Evolutionary conservation across 1,140 invertebrate genomes (phyloP).

Genomic region (Bombus superbus): DNA sequence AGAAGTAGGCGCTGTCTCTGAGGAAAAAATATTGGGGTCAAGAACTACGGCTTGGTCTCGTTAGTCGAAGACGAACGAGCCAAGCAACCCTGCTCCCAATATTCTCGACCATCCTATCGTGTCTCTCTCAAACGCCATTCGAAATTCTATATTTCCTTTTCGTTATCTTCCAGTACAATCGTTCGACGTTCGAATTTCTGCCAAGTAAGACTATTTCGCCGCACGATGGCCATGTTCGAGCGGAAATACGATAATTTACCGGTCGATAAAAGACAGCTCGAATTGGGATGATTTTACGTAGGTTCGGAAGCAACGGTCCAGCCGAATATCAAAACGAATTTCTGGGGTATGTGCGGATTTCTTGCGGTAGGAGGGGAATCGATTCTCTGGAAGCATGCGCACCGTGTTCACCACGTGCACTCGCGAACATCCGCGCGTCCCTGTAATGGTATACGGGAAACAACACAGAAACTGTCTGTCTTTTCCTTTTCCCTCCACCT

Average conservation of each 20-base stretch:
- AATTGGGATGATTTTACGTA: conserved; percentile 17
- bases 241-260: background rate
- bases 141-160: background rate
- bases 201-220: background rate
- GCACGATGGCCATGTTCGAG: no score
- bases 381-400: conserved; percentile 78
- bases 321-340: conserved; percentile 59
- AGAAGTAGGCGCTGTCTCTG: conserved; percentile 14
- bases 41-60: conserved; percentile 35
- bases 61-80: conserved; percentile 8
- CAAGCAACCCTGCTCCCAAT: background rate
- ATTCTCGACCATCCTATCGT: background rate
- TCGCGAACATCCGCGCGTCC: conserved; percentile 42
- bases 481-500: background rate
- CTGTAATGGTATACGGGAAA: conserved; percentile 22
- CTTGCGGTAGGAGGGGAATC: conserved; percentile 75
- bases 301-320: conserved; percentile 40
- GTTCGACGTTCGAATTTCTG: no score
- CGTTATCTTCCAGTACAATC: no score
- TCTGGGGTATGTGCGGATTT: conserved; percentile 58
- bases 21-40: conserved; percentile 36
- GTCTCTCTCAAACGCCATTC: background rate
- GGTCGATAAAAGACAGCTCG: conserved; percentile 12
- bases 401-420: conserved; percentile 75
- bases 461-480: background rate